Evolutionary conservation across 1,140 invertebrate genomes (phyloP).

Genomic region (Leptonema lineaticorne): DNA sequence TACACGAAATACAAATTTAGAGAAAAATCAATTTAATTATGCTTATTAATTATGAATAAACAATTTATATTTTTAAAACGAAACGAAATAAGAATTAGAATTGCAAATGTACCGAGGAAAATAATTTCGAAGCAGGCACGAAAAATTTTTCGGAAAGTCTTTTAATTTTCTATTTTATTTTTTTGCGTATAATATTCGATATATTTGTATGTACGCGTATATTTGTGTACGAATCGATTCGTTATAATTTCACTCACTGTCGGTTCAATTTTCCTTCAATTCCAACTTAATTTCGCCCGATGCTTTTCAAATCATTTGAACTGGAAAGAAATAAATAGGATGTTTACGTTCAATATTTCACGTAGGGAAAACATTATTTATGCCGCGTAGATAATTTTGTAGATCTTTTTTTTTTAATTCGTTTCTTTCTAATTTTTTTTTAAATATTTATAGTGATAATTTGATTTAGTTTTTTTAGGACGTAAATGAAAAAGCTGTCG

Average conservation of each 20-base stretch:
- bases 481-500: too few species aligned
- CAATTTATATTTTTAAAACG: too few species aligned
- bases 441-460: background rate
- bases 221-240: background rate
- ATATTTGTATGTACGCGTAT: background rate
- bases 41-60: too few species aligned
- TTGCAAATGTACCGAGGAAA: too few species aligned
- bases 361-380: background rate
- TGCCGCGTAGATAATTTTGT: background rate
- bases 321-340: constrained; percentile 10
- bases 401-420: background rate
- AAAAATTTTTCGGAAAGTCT: background rate
- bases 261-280: constrained; percentile 5
- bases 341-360: background rate
- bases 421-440: too few species aligned
- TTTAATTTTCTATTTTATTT: background rate
- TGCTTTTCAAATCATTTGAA: background rate
- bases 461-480: too few species aligned
- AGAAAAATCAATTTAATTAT: too few species aligned
- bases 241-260: constrained; percentile 2
- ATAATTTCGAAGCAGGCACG: too few species aligned
- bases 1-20: too few species aligned
- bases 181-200: background rate
- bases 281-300: background rate
- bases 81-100: too few species aligned